Base-by-base conservation (phyloP, 2,113 vertebrate genomes). In the Otolemur garnettii region DNA sequence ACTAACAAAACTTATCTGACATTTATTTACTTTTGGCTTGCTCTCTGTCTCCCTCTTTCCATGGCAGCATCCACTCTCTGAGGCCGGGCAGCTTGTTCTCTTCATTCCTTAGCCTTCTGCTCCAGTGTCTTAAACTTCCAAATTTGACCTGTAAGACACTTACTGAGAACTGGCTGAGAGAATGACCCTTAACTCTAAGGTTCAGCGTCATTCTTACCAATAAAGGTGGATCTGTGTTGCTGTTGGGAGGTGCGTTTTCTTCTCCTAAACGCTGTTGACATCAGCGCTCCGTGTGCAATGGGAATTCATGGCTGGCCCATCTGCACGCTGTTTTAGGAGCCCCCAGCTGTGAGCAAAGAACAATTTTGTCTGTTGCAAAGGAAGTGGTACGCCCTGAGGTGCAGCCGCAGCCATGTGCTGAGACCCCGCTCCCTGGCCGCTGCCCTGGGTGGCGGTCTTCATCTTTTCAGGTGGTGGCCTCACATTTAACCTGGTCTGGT, bases 1-100 rank as follows among this genome's bases (percentile, higher is more conserved):
- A 87, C 33, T 83, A 84, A 68, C 45, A 64, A 78, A 94, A 42
- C 30, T 92, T 94, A 80, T 68, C 81, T 79, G 87, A 85, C 35
- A 50, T 8, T 50, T 9, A 50, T 10, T 50, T 50, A 9, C 45
- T 50, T 92, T 81, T 30, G 77, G 28, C 0, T 53, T 62, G 24
- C 11, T 83, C 69, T 64, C 4, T 26, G 14, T 78, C 13, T 71
- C 6, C 5, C 14, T 78, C 9, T 85, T 74, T 24, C 4, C 28
- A 9, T 3, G 12, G 42, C 45, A 66, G 1, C 55, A 78, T 35
- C 11, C 6, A 7, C 13, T 42, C 21, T 18, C 21, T 0, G 2
- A 80, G 21, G 14, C 26, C n/a, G n/a, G 55, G 12, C 33, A 22
- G 30, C 42, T 69, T 18, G 22, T 5, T 19, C 11, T 28, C 18